Conservation (phyloP, 2,113 vertebrate species). For the Mesembrinibis cayennensis region DNA sequence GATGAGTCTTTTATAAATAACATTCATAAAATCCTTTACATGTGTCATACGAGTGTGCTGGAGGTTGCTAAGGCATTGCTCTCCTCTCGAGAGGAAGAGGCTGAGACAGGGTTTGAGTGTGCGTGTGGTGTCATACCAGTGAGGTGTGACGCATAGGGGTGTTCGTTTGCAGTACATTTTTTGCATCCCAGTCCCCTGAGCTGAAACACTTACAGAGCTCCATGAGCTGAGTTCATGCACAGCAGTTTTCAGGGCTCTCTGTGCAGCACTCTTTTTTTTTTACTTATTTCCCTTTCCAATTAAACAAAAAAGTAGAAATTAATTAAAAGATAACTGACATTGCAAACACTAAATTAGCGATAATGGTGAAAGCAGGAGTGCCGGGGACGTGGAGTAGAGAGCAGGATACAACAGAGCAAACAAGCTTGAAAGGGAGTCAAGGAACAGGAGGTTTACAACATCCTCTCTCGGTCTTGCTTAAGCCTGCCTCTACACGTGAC, state of each 20-base stretch:
- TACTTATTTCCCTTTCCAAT: neutral
- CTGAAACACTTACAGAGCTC: neutral
- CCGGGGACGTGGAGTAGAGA: accelerated
- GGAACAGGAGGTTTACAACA: neutral
- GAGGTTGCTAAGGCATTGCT: neutral
- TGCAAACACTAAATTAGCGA: neutral
- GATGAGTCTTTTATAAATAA: constrained; percentile 4
- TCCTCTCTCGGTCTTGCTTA: neutral
- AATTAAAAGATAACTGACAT: neutral
- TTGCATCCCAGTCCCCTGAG: neutral
- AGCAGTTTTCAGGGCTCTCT: neutral
- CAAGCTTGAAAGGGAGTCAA: neutral
- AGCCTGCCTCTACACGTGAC: neutral
- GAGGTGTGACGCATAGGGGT: neutral
- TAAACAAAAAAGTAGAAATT: neutral
- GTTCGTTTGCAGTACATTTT: neutral
- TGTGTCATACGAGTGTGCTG: neutral
- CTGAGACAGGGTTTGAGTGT: neutral
- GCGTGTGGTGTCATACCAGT: neutral
- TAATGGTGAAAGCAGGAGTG: neutral
- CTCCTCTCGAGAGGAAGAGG: neutral
- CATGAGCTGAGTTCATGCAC: neutral
- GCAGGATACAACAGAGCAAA: neutral
- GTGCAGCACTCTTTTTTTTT: neutral
- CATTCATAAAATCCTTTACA: neutral